Evolutionary conservation across 2,113 vertebrate genomes (phyloP).

Genomic region (Anhinga rufa): DNA sequence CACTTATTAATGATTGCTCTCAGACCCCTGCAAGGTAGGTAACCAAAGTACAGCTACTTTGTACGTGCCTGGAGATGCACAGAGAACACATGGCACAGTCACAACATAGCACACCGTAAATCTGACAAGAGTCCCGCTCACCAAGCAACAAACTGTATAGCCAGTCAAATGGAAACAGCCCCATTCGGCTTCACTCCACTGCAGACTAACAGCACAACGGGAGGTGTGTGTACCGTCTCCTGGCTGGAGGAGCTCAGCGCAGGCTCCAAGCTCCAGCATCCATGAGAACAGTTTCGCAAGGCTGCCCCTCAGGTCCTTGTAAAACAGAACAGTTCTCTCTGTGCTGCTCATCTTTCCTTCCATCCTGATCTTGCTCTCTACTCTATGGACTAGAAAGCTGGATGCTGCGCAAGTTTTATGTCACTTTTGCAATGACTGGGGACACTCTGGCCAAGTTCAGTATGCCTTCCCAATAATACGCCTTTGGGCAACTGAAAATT

Average conservation of each 20-base stretch:
- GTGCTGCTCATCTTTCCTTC: neutral
- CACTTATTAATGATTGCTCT: neutral
- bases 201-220: neutral
- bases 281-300: neutral
- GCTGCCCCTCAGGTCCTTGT: neutral
- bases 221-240: neutral
- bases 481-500: neutral
- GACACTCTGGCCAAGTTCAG: fast-evolving
- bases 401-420: neutral
- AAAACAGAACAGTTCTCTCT: neutral
- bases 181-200: neutral
- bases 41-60: neutral
- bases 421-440: neutral
- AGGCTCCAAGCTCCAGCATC: neutral
- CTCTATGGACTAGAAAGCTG: neutral
- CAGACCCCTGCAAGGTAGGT: neutral
- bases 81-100: neutral
- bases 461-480: neutral
- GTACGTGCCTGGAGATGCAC: neutral
- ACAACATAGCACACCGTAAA: neutral
- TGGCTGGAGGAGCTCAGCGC: neutral
- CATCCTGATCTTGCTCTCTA: neutral
- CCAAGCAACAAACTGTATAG: neutral
- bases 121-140: neutral
- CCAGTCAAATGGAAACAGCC: neutral